A percentile compares a stretch with the other conserved stretches of the same genome.
phyloP scores from a whole-genome alignment of 2,888 invertebrate species.

The Fabriciana adippe region DNA sequence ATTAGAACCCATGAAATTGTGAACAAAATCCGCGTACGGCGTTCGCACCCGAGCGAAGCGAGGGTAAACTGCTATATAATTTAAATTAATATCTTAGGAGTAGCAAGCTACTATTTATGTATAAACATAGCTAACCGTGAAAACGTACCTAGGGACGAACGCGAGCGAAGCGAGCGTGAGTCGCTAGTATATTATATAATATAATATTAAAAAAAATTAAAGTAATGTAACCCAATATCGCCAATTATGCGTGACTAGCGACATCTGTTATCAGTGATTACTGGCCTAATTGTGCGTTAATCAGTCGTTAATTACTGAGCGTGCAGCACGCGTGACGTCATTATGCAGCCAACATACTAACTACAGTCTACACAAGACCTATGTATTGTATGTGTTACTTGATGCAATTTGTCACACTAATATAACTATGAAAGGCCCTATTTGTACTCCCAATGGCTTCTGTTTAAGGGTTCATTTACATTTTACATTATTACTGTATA shows the following conservation, averaged over 20 bases:
- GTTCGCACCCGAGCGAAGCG: too few species aligned
- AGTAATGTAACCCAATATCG: slow-evolving; percentile 30
- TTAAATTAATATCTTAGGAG: too few species aligned
- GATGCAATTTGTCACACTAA: slow-evolving; percentile 55
- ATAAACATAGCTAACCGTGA: too few species aligned
- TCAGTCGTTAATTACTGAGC: slow-evolving; percentile 63
- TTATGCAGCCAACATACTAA: slow-evolving; percentile 45
- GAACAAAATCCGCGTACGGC: too few species aligned
- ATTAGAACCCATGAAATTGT: too few species aligned
- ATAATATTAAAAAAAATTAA: slow-evolving; percentile 5
- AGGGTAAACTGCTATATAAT: too few species aligned
- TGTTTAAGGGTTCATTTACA: background rate
- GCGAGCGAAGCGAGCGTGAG: too few species aligned
- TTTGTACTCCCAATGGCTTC: slow-evolving; percentile 9
- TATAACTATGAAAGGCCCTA: slow-evolving; percentile 8
- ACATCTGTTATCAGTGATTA: slow-evolving; percentile 61
- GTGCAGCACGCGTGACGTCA: slow-evolving; percentile 57
- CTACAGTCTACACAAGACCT: slow-evolving; percentile 43
- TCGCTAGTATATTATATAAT: background rate
- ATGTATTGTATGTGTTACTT: slow-evolving; percentile 50
- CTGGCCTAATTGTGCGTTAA: slow-evolving; percentile 66
- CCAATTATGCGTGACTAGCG: slow-evolving; percentile 38
- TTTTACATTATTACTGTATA: background rate
- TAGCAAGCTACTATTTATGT: too few species aligned
- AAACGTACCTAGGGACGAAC: too few species aligned